Evolutionary conservation across 2,888 invertebrate genomes (phyloP).

Genomic region (Sthenelais limicola): DNA sequence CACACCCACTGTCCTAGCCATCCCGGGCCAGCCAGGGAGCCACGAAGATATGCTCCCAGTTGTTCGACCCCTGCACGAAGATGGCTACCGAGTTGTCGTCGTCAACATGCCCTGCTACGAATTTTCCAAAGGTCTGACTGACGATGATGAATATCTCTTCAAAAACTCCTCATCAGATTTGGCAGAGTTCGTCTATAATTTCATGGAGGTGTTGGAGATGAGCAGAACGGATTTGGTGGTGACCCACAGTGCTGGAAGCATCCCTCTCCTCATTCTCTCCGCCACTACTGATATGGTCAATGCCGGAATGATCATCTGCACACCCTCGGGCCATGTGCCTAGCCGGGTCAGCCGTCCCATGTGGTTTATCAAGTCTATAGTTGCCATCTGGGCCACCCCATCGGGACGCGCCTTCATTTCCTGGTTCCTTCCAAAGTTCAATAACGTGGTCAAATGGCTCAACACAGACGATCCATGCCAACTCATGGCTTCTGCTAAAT

Average conservation of each 20-base stretch:
- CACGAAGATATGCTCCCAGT: conserved; percentile 27
- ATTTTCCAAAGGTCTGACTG: conserved; percentile 17
- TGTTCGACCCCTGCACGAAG: neutral
- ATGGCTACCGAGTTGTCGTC: neutral
- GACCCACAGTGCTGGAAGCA: conserved; percentile 27
- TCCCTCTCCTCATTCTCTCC: neutral
- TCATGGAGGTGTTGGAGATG: conserved; percentile 4
- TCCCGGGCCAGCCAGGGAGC: conserved; percentile 32
- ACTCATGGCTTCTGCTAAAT: conserved; percentile 16
- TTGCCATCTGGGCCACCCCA: neutral
- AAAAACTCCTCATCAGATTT: conserved; percentile 24
- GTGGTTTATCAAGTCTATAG: conserved; percentile 24
- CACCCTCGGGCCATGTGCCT: conserved; percentile 6
- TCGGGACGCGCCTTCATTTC: neutral
- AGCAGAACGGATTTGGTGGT: conserved; percentile 18
- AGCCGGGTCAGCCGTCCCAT: conserved; percentile 19
- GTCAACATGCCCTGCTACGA: conserved; percentile 33
- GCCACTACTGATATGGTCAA: conserved; percentile 9
- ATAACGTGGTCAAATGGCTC: conserved; percentile 6
- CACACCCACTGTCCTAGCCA: conserved; percentile 15
- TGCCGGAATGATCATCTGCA: conserved; percentile 23
- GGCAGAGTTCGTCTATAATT: conserved; percentile 20
- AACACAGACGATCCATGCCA: conserved; percentile 24
- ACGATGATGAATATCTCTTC: neutral
- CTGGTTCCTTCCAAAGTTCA: conserved; percentile 33